These are phyloP conservation scores for Vireo griseus DNA, from an alignment of 2,797 vertebrate species.

Conservation along the genomic window DNA sequence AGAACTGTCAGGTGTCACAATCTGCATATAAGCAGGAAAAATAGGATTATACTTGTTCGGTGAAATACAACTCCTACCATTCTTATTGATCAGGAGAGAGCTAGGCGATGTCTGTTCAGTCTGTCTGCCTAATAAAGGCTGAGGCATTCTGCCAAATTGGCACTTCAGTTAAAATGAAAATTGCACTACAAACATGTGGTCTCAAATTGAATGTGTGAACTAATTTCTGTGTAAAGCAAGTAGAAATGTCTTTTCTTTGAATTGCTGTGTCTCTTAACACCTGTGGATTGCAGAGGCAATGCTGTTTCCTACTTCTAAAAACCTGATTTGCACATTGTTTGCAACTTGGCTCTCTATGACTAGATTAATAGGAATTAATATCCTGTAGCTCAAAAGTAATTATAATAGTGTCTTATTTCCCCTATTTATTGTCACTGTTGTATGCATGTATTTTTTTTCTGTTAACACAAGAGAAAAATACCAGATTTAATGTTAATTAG, in stretches of 20 bases:
- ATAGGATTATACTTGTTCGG: conserved; percentile 47
- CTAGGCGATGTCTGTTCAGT: conserved; percentile 6
- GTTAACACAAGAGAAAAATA: not conserved
- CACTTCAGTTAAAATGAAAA: conserved; percentile 9
- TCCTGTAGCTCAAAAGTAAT: conserved; percentile 31
- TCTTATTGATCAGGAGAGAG: conserved; percentile 62
- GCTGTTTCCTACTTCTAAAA: conserved; percentile 8
- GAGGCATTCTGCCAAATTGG: conserved; percentile 23
- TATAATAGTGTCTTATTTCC: not conserved
- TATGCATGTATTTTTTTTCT: conserved; percentile 18
- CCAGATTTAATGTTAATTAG: conserved; percentile 6
- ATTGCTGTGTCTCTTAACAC: not conserved
- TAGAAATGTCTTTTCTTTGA: conserved; percentile 3
- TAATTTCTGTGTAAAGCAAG: conserved; percentile 26
- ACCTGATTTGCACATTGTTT: conserved; percentile 22
- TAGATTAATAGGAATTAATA: conserved; percentile 57
- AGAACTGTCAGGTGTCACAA: not conserved
- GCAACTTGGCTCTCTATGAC: conserved; percentile 27
- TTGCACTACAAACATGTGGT: conserved; percentile 29
- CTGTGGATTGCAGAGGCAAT: conserved; percentile 1
- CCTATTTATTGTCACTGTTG: conserved; percentile 52
- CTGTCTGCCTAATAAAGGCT: conserved; percentile 21
- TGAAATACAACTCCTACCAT: conserved; percentile 56
- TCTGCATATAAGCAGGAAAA: conserved; percentile 22
- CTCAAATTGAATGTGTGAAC: conserved; percentile 4